Evolutionary conservation across 2,888 invertebrate species (phyloP).

Genomic region (Automeris io): DNA sequence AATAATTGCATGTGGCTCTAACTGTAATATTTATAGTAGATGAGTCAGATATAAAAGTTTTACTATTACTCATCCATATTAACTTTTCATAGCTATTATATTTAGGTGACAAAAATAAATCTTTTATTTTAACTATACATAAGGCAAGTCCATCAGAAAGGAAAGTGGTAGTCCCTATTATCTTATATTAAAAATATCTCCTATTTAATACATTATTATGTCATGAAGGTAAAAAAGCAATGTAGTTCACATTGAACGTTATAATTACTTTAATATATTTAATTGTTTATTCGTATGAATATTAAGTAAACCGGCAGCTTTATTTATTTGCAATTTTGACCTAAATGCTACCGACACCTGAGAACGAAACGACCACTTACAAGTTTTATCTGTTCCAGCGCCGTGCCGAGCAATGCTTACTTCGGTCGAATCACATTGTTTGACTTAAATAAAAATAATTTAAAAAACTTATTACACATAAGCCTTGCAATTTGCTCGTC

Average conservation of each 20-base stretch:
- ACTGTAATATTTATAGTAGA: constrained; percentile 5
- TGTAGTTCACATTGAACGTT: constrained; percentile 41
- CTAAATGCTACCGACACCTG: constrained; percentile 11
- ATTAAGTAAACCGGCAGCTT: constrained; percentile 53
- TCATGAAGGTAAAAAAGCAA: constrained; percentile 52
- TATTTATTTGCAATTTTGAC: constrained; percentile 17
- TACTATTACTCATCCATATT: neutral
- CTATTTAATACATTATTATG: constrained; percentile 43
- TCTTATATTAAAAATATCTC: constrained; percentile 37
- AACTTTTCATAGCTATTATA: neutral
- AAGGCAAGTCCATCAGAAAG: constrained; percentile 64
- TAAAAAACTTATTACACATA: constrained; percentile 43
- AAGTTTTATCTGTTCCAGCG: constrained; percentile 1
- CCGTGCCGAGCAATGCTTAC: constrained; percentile 16
- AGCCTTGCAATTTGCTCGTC: constrained; percentile 37
- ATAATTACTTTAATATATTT: constrained; percentile 38
- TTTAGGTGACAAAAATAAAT: neutral
- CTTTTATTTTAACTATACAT: too few relatives aligned
- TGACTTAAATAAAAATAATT: constrained; percentile 42
- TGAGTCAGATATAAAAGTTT: neutral
- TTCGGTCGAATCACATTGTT: constrained; percentile 11
- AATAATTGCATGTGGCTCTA: constrained; percentile 44
- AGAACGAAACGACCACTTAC: neutral
- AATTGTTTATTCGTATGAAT: constrained; percentile 44
- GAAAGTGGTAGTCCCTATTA: constrained; percentile 57